These are phyloP conservation scores for Alfaro cultratus DNA, from an alignment of 2,797 vertebrate genomes.

Conservation along the genomic window DNA sequence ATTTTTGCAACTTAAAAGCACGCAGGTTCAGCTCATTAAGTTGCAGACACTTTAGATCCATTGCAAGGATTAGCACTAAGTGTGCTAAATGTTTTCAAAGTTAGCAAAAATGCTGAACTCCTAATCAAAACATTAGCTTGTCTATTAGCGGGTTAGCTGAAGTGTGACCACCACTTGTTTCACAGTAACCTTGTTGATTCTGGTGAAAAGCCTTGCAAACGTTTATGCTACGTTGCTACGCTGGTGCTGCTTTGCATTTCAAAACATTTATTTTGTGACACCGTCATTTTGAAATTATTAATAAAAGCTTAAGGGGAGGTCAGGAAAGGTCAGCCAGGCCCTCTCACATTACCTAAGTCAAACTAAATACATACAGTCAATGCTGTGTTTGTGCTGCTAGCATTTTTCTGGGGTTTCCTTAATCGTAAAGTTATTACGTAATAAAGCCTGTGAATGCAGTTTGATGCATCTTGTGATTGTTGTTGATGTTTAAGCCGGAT, in stretches of 20 bases:
- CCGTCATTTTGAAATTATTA: too few species aligned
- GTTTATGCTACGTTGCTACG: background rate
- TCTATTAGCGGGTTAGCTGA: too few species aligned
- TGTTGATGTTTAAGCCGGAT: background rate
- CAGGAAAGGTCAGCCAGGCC: background rate
- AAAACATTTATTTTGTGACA: too few species aligned
- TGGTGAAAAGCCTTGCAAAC: background rate
- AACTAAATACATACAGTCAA: background rate
- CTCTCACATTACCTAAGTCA: background rate
- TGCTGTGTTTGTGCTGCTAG: background rate
- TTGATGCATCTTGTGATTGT: background rate
- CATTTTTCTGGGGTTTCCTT: background rate
- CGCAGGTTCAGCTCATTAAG: background rate
- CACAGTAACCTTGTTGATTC: too few species aligned
- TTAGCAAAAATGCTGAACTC: too few species aligned
- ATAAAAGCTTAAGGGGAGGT: too few species aligned
- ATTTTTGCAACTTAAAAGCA: background rate
- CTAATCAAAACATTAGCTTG: too few species aligned
- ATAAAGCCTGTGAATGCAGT: background rate
- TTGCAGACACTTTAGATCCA: background rate
- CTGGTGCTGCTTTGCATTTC: background rate
- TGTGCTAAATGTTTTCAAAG: too few species aligned
- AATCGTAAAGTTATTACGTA: background rate
- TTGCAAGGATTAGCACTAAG: background rate
- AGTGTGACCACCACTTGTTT: too few species aligned